phyloP scores from a whole-genome alignment of 2,888 invertebrate species.

The Euproctis similis region DNA sequence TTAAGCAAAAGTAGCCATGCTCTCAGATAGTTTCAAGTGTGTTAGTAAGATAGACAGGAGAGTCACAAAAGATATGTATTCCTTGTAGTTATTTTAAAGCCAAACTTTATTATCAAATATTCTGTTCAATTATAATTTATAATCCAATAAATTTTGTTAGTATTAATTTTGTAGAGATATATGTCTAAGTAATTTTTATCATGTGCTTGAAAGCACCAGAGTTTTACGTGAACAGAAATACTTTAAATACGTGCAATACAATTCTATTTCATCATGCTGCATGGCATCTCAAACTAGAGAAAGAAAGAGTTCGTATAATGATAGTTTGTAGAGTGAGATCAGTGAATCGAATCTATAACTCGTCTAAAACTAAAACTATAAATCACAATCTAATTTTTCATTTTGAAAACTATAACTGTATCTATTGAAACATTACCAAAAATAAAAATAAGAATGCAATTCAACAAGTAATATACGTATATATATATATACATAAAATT shows the following conservation, averaged over 20 bases:
- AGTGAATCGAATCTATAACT: slow-evolving; percentile 47
- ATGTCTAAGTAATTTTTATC: slow-evolving; percentile 20
- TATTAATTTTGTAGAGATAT: slow-evolving; percentile 12
- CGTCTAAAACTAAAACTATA: slow-evolving; percentile 60
- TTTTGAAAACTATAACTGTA: slow-evolving; percentile 32
- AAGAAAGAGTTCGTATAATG: slow-evolving; percentile 42
- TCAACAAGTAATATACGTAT: too few relatives aligned
- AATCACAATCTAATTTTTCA: slow-evolving; percentile 22
- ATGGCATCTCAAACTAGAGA: slow-evolving; percentile 55
- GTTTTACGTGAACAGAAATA: slow-evolving; percentile 34
- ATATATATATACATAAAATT: slow-evolving; percentile 47
- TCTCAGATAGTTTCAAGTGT: slow-evolving; percentile 28
- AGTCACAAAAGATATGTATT: slow-evolving; percentile 18
- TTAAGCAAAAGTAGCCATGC: slow-evolving; percentile 48
- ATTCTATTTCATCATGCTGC: slow-evolving; percentile 62
- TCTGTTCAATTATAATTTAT: slow-evolving; percentile 22
- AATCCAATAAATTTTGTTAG: slow-evolving; percentile 12
- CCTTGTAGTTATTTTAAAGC: slow-evolving; percentile 15
- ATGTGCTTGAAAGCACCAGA: slow-evolving; percentile 29
- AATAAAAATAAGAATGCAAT: slow-evolving; percentile 56
- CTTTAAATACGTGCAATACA: slow-evolving; percentile 58
- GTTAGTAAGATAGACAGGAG: slow-evolving; percentile 24
- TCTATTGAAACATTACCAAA: slow-evolving; percentile 46
- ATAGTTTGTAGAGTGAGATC: slow-evolving; percentile 55
- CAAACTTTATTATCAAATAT: slow-evolving; percentile 18